These are phyloP conservation scores for Tetrao urogallus DNA, from an alignment of 2,113 vertebrate genomes.

Conservation along the genomic window DNA sequence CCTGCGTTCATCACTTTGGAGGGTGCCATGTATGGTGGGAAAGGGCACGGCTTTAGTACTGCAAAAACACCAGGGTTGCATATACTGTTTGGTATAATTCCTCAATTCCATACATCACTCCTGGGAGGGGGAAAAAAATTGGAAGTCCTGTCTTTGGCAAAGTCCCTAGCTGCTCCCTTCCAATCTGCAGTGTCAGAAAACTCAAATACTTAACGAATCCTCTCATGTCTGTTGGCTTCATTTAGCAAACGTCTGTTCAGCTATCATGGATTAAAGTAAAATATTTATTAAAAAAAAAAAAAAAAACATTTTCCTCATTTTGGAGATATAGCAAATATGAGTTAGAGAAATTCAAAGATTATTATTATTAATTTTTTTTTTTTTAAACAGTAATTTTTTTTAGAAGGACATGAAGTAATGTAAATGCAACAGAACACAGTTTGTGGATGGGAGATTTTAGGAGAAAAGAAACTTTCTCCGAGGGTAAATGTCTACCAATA, in stretches of 20 bases:
- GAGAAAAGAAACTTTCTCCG: neutral
- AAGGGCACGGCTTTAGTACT: neutral
- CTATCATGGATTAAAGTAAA: constrained; percentile 59
- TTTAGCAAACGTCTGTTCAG: constrained; percentile 68
- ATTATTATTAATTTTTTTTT: neutral
- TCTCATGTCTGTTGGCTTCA: constrained; percentile 70
- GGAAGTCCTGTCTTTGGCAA: constrained; percentile 59
- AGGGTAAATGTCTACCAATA: neutral
- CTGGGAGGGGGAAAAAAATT: neutral
- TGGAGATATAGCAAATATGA: neutral
- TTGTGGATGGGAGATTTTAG: constrained; percentile 24
- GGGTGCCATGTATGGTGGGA: neutral
- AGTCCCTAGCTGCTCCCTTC: constrained; percentile 42
- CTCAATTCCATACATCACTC: neutral
- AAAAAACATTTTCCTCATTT: neutral
- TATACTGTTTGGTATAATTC: neutral
- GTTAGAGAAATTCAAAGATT: constrained; percentile 31
- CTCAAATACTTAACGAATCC: constrained; percentile 59
- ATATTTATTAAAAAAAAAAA: constrained; percentile 46
- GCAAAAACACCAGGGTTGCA: neutral
- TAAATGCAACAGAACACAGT: neutral
- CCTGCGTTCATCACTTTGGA: neutral
- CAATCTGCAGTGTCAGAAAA: constrained; percentile 74
- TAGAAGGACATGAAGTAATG: neutral
- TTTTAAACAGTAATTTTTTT: neutral